Evolutionary conservation across 2,888 invertebrate species (phyloP).

Genomic region (Schizaphis graminum): DNA sequence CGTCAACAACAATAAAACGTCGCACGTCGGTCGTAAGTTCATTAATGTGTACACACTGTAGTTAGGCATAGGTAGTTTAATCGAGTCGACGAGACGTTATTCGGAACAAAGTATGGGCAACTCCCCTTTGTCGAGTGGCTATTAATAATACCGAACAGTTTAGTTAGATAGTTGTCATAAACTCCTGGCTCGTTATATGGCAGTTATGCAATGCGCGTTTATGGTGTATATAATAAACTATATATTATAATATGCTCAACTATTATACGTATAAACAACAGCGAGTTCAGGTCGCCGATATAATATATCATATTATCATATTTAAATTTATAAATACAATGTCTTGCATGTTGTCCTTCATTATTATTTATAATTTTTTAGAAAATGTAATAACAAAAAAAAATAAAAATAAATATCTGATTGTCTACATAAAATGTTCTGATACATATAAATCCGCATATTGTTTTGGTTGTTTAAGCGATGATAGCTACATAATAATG

Average conservation of each 20-base stretch:
- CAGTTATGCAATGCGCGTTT: slow-evolving; percentile 4
- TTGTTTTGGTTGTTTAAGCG: no score
- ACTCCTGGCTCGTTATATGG: slow-evolving; percentile 37
- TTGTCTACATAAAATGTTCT: no score
- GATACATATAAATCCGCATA: no score
- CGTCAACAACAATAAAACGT: not conserved
- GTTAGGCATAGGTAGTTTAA: not conserved
- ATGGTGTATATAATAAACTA: not conserved
- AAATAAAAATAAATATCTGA: no score
- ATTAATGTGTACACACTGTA: not conserved
- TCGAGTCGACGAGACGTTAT: not conserved
- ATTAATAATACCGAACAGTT: slow-evolving; percentile 48
- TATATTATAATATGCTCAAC: not conserved
- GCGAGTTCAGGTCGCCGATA: not conserved
- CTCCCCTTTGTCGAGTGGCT: slow-evolving; percentile 28
- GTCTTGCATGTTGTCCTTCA: not conserved
- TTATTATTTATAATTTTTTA: not conserved
- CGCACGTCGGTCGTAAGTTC: not conserved
- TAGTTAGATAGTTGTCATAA: slow-evolving; percentile 50
- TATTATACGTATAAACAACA: not conserved
- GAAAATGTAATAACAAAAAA: no score
- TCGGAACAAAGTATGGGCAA: slow-evolving; percentile 12
- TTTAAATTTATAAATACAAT: not conserved
- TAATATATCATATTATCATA: not conserved
- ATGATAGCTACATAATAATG: no score